Evolutionary conservation across 2,797 vertebrate genomes (phyloP).

Genomic region (Eulemur rubriventer): DNA sequence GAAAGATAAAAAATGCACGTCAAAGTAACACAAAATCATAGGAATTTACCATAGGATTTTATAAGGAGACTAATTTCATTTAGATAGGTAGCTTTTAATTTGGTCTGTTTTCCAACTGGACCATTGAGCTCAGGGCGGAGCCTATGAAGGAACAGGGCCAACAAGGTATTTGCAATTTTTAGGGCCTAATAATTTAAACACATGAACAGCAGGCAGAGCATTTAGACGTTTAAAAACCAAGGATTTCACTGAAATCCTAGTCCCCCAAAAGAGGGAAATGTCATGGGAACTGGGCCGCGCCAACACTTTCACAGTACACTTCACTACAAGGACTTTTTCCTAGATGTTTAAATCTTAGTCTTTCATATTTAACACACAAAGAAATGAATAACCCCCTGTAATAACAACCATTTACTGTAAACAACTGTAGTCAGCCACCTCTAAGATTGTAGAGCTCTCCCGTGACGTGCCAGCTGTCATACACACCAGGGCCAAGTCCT

Average conservation of each 20-base stretch:
- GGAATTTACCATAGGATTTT: background rate
- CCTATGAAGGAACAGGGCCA: background rate
- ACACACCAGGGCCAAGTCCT: background rate
- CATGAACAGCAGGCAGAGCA: background rate
- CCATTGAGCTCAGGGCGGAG: background rate
- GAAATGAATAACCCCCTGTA: background rate
- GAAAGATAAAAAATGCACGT: background rate
- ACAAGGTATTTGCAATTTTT: background rate
- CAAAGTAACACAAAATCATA: background rate
- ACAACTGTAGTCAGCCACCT: background rate
- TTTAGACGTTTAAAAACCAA: background rate
- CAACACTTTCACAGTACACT: background rate
- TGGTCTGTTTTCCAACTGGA: background rate
- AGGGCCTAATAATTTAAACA: background rate
- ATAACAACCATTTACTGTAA: background rate
- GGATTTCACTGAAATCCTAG: background rate
- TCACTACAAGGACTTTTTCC: background rate
- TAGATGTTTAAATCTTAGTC: background rate
- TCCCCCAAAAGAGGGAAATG: background rate
- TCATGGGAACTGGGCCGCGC: too few relatives aligned
- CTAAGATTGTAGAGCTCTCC: background rate
- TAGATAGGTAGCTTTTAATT: background rate
- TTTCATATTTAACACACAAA: background rate
- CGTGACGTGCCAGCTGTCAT: background rate
- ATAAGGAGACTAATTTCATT: background rate